Conservation (phyloP, 2,113 vertebrate genomes). For the Rhagologus leucostigma region DNA sequence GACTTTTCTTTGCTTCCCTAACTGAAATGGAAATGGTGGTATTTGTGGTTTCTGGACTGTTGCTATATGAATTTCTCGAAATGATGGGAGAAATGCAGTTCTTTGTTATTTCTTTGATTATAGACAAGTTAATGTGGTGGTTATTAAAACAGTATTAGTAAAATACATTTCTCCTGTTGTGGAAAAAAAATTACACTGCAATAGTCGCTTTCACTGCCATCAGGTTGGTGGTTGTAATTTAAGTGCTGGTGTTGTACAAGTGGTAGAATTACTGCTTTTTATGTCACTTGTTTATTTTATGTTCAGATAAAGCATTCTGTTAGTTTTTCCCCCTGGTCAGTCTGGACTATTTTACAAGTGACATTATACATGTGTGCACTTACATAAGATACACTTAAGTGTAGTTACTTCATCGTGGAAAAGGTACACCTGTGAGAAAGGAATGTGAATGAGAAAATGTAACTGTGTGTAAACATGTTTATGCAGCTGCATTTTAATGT, state of each 20-base stretch:
- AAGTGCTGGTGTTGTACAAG: neutral
- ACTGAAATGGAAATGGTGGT: neutral
- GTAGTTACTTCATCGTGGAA: constrained; percentile 48
- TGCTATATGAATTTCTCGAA: neutral
- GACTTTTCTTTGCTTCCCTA: neutral
- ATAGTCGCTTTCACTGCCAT: neutral
- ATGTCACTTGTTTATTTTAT: constrained; percentile 44
- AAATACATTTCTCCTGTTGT: neutral
- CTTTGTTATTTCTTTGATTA: neutral
- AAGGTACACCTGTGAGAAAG: constrained; percentile 58
- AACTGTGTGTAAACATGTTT: constrained; percentile 68
- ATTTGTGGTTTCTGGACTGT: neutral
- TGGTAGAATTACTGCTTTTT: constrained; percentile 14
- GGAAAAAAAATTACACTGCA: neutral
- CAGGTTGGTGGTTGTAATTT: neutral
- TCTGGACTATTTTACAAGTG: constrained; percentile 41
- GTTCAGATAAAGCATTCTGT: constrained; percentile 18
- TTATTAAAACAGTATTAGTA: neutral
- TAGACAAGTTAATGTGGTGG: neutral
- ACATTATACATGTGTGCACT: constrained; percentile 7
- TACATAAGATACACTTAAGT: neutral
- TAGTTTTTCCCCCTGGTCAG: constrained; percentile 37
- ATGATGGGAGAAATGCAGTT: neutral
- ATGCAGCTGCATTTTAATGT: constrained; percentile 67
- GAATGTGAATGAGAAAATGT: constrained; percentile 48